These are phyloP conservation scores for Anoura caudifer DNA, from an alignment of 2,113 vertebrate species.

Conservation along the genomic window DNA sequence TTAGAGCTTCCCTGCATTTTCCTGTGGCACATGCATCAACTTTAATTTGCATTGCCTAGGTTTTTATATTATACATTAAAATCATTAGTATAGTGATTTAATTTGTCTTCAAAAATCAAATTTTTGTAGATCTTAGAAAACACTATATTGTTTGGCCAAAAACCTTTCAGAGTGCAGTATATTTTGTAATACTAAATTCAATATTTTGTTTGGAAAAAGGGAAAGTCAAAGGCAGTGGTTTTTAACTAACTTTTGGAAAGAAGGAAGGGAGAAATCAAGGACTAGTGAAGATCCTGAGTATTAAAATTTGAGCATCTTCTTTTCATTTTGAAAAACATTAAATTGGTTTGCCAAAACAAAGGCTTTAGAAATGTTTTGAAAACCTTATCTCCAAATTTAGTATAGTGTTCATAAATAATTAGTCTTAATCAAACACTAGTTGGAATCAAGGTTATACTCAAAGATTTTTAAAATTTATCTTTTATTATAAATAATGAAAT, in stretches of 20 bases:
- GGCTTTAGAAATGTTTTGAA: background rate
- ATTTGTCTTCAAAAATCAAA: conserved; percentile 44
- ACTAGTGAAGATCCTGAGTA: background rate
- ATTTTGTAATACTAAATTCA: conserved; percentile 26
- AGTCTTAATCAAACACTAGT: background rate
- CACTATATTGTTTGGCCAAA: conserved; percentile 25
- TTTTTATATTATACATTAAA: conserved; percentile 43
- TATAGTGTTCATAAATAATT: background rate
- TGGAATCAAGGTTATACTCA: background rate
- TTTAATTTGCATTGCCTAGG: background rate
- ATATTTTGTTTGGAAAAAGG: conserved; percentile 17
- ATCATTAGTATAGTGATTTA: conserved; percentile 40
- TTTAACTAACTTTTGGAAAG: background rate
- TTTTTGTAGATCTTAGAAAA: conserved; percentile 23
- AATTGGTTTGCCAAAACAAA: background rate
- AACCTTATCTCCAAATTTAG: background rate
- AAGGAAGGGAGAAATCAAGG: background rate
- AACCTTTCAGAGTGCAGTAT: conserved; percentile 2
- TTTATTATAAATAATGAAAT: background rate
- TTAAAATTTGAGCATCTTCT: background rate
- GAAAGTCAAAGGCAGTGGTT: background rate
- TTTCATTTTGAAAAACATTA: background rate
- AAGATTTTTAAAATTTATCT: background rate
- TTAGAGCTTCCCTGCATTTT: background rate
- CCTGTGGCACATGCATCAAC: background rate